These are phyloP conservation scores for Naja naja DNA, from an alignment of 2,113 vertebrate species.

Conservation along the genomic window DNA sequence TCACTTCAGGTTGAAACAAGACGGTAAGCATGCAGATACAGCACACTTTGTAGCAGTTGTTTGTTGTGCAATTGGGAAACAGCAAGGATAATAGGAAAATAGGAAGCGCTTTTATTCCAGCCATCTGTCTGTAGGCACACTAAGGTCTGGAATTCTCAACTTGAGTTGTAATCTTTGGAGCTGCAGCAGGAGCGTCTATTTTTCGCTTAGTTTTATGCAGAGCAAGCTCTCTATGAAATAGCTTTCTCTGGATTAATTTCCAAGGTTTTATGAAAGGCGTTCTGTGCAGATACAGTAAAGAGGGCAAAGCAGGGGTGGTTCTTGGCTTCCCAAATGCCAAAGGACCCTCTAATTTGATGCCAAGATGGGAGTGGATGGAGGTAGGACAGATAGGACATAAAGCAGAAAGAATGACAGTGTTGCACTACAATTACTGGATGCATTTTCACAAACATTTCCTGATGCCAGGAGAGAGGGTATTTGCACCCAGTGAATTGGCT, in stretches of 20 bases:
- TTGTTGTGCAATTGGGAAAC: neutral
- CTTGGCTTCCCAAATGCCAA: neutral
- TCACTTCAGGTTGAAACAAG: constrained; percentile 43
- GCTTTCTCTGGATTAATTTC: neutral
- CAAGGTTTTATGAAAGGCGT: neutral
- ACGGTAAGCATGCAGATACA: constrained; percentile 54
- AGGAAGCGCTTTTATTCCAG: neutral
- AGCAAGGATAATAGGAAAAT: neutral
- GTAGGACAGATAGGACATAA: neutral
- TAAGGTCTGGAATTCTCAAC: neutral
- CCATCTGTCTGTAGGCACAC: neutral
- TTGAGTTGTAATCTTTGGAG: neutral
- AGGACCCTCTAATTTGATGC: neutral
- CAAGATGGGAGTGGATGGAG: neutral
- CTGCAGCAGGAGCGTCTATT: neutral
- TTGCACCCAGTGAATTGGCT: too few relatives aligned
- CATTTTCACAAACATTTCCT: neutral
- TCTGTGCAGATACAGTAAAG: neutral
- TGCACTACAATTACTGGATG: neutral
- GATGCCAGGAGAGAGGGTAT: too few relatives aligned
- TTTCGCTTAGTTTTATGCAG: neutral
- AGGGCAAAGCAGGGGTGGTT: neutral
- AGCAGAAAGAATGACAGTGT: neutral
- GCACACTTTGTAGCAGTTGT: neutral
- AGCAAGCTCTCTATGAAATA: neutral